Conservation (phyloP, 2,113 vertebrate species). For the Columba livia region DNA sequence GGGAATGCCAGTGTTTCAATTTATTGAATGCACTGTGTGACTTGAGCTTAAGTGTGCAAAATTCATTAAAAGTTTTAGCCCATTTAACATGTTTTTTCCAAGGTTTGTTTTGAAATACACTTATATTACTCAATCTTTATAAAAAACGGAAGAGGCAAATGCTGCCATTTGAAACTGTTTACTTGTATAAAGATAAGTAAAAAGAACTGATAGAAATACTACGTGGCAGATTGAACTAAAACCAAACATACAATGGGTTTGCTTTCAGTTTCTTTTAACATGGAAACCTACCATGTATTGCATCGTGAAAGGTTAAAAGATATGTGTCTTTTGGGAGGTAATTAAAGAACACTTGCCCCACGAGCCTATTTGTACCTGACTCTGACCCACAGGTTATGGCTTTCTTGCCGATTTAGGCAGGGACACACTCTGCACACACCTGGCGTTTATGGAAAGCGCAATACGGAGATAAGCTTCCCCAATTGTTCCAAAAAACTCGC, state of each 20-base stretch:
- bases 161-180: background rate
- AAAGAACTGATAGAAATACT: conserved; percentile 3
- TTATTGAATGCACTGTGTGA: conserved; percentile 70
- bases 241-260: conserved; percentile 1
- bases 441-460: conserved; percentile 40
- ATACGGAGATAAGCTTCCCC: background rate
- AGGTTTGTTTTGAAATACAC: background rate
- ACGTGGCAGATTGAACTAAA: conserved; percentile 25
- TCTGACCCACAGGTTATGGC: conserved; percentile 54
- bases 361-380: conserved; percentile 37
- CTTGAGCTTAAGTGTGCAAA: conserved; percentile 25
- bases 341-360: conserved; percentile 56
- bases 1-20: conserved; percentile 73
- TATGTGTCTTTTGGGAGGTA: conserved; percentile 50
- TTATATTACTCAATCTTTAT: background rate
- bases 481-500: conserved; percentile 2
- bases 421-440: conserved; percentile 16
- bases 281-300: background rate
- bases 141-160: background rate
- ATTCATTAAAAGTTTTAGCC: background rate
- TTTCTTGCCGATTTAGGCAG: conserved; percentile 34
- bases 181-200: background rate
- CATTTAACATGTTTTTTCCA: background rate
- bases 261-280: conserved; percentile 48
- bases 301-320: conserved; percentile 54